phyloP scores from a whole-genome alignment of 1,140 invertebrate species.

The Nephotettix cincticeps region DNA sequence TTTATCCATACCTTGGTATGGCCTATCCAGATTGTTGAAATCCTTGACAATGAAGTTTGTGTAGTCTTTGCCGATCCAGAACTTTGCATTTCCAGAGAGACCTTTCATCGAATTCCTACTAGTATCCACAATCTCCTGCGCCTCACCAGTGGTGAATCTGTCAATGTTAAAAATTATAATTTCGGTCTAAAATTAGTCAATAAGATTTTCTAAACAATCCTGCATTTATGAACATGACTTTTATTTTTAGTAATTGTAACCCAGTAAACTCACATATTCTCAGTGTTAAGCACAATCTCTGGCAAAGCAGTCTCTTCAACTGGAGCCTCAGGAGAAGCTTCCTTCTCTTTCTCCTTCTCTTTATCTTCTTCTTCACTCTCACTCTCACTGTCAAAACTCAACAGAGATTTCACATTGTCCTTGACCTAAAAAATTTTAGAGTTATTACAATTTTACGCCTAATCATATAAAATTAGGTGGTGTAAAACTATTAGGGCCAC shows the following conservation, averaged over 20 bases:
- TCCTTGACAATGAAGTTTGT: conserved; percentile 98
- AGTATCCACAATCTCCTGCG: too few species aligned
- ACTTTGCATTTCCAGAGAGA: conserved; percentile 61
- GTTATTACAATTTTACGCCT: neutral
- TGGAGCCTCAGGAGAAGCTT: neutral
- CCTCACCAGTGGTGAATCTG: too few species aligned
- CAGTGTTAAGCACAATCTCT: neutral
- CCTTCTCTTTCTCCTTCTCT: conserved; percentile 29
- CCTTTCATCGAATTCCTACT: neutral
- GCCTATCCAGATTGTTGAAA: conserved; percentile 86
- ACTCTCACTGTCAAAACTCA: conserved; percentile 30
- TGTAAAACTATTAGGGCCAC: neutral
- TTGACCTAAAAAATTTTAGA: conserved; percentile 17
- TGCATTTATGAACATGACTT: too few species aligned
- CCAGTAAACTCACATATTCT: neutral
- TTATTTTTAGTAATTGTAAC: too few species aligned
- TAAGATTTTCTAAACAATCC: too few species aligned
- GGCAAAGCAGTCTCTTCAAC: neutral
- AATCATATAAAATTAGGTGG: neutral
- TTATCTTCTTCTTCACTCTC: conserved; percentile 53
- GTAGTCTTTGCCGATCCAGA: conserved; percentile 99
- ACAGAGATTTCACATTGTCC: conserved; percentile 28
- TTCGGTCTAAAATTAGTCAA: too few species aligned
- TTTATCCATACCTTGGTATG: conserved; percentile 69
- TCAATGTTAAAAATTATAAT: too few species aligned